These are phyloP conservation scores for Zygaena filipendulae DNA, from an alignment of 2,888 invertebrate species.

Conservation along the genomic window DNA sequence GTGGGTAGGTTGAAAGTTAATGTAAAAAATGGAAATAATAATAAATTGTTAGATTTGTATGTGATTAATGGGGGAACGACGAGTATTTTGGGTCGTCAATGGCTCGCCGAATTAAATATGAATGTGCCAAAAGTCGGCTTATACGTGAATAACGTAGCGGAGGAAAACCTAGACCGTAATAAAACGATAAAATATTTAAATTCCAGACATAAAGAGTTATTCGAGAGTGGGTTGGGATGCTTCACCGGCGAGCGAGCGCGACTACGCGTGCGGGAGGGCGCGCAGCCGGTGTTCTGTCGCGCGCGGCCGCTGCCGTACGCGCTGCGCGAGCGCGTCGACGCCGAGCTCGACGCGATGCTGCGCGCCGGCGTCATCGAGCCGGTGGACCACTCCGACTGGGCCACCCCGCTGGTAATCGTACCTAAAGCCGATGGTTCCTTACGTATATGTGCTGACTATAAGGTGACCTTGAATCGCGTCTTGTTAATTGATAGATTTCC, in stretches of 20 bases:
- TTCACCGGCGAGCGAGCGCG: conserved; percentile 15
- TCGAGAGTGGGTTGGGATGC: conserved; percentile 14
- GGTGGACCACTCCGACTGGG: conserved; percentile 21
- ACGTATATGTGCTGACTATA: conserved; percentile 12
- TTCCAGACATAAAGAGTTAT: conserved; percentile 13
- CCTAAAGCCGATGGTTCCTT: conserved; percentile 18
- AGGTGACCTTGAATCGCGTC: conserved; percentile 7
- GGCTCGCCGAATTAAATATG: conserved; percentile 17
- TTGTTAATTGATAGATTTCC: conserved; percentile 10
- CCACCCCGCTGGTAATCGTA: conserved; percentile 17
- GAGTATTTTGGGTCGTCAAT: conserved; percentile 14
- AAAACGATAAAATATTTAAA: conserved; percentile 4
- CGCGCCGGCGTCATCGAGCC: conserved; percentile 20
- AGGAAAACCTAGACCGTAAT: conserved; percentile 6
- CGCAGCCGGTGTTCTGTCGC: conserved; percentile 17
- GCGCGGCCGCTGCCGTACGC: conserved; percentile 18
- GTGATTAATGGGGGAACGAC: conserved; percentile 15
- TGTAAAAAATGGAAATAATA: conserved; percentile 2
- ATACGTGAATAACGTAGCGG: conserved; percentile 3
- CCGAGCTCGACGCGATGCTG: conserved; percentile 20
- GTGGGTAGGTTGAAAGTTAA: conserved; percentile 12
- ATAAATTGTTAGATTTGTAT: conserved; percentile 16
- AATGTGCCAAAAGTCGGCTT: conserved; percentile 5
- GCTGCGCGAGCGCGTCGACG: too few relatives aligned
- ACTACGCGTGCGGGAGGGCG: conserved; percentile 16